Conservation (phyloP, 2,113 vertebrate genomes). For the Phoxinus phoxinus region DNA sequence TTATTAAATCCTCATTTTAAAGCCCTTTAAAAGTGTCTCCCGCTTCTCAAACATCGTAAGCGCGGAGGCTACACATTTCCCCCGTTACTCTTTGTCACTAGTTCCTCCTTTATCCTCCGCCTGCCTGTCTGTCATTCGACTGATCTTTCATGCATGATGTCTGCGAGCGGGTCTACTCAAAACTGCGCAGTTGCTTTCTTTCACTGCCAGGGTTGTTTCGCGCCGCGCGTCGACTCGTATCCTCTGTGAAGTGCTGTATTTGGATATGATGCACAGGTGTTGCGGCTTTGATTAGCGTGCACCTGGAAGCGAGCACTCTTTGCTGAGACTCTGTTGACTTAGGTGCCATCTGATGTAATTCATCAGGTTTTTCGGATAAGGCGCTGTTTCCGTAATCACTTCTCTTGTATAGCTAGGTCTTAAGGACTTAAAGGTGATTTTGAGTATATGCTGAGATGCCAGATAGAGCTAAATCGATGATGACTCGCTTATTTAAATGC, state of each 20-base stretch:
- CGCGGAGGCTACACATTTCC: constrained; percentile 18
- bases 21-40: constrained; percentile 41
- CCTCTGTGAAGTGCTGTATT: constrained; percentile 48
- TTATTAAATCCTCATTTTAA: constrained; percentile 11
- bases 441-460: neutral
- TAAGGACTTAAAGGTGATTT: constrained; percentile 31
- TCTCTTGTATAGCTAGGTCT: constrained; percentile 23
- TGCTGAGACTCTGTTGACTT: constrained; percentile 42
- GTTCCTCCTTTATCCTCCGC: constrained; percentile 47
- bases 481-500: neutral
- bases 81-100: constrained; percentile 33
- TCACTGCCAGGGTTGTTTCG: constrained; percentile 12
- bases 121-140: constrained; percentile 29
- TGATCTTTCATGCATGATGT: constrained; percentile 32
- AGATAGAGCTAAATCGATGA: neutral
- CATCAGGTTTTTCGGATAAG: constrained; percentile 38
- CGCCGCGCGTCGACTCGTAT: constrained; percentile 21
- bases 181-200: constrained; percentile 53
- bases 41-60: neutral
- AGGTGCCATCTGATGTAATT: constrained; percentile 40
- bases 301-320: constrained; percentile 54
- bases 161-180: constrained; percentile 46
- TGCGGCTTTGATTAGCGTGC: constrained; percentile 49
- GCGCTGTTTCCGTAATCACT: constrained; percentile 27
- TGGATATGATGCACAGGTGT: constrained; percentile 54